These are phyloP conservation scores for Petrocephalus sullivani DNA, from an alignment of 2,797 vertebrate genomes.

Conservation along the genomic window DNA sequence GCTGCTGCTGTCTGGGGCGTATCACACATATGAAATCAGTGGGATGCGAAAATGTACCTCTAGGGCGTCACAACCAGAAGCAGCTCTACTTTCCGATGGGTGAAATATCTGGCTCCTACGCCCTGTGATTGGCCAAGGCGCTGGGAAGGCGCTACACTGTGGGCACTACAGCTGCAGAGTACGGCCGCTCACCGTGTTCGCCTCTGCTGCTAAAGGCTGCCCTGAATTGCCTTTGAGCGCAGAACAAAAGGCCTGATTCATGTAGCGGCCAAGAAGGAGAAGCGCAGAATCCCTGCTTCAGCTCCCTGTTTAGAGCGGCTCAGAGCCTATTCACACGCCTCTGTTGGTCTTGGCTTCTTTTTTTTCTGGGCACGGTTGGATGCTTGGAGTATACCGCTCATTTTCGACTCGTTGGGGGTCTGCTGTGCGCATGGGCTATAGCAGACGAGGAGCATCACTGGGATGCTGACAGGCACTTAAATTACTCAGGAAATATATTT, in stretches of 20 bases:
- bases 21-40: background rate
- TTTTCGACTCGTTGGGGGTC: background rate
- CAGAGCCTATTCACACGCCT: conserved; percentile 13
- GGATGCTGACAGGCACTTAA: background rate
- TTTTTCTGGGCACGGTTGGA: background rate
- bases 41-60: background rate
- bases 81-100: background rate
- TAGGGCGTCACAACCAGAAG: background rate
- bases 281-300: conserved; percentile 19
- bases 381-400: background rate
- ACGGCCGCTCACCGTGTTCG: conserved; percentile 10
- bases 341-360: conserved; percentile 16
- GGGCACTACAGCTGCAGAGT: background rate
- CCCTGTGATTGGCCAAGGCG: background rate
- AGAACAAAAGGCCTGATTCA: conserved; percentile 30
- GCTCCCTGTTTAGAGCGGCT: conserved; percentile 6
- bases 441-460: background rate
- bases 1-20: background rate
- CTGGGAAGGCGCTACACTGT: background rate
- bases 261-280: conserved; percentile 12
- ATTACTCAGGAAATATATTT: background rate
- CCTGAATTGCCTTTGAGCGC: conserved; percentile 12
- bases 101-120: background rate
- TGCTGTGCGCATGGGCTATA: background rate
- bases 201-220: background rate